A percentile compares a stretch with the other conserved stretches of the same genome.
These are phyloP conservation scores for Tenualosa ilisha DNA, from an alignment of 2,797 vertebrate genomes.

Conservation along the genomic window DNA sequence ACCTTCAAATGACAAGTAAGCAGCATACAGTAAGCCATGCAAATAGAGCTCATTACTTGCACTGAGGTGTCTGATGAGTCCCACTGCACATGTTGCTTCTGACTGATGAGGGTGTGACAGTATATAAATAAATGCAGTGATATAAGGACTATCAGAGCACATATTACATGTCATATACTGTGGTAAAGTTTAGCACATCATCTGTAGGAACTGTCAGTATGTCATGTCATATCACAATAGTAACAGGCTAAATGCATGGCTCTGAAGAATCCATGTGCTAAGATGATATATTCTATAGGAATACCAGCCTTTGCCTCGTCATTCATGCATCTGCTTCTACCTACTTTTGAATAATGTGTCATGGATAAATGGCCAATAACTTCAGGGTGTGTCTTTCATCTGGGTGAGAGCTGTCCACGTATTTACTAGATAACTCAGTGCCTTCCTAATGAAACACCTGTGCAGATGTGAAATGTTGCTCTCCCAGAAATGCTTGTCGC, in stretches of 20 bases:
- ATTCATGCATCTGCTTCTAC: neutral
- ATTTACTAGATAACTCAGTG: neutral
- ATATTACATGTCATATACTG: neutral
- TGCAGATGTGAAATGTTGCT: neutral
- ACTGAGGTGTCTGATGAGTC: neutral
- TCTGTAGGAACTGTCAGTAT: neutral
- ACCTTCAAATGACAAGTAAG: neutral
- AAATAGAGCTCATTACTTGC: neutral
- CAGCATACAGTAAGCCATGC: neutral
- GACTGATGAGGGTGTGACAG: no score
- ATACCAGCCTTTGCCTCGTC: neutral
- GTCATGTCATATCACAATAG: neutral
- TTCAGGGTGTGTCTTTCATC: neutral
- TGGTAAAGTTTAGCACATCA: no score
- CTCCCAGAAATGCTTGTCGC: neutral
- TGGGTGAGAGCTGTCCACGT: neutral
- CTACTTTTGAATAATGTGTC: neutral
- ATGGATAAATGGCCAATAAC: neutral
- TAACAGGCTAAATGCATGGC: neutral
- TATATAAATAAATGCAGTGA: neutral
- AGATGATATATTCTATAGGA: neutral
- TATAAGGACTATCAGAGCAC: neutral
- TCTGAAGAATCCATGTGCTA: neutral
- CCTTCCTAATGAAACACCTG: neutral
- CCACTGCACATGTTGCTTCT: neutral